A percentile compares a stretch with the other conserved stretches of the same genome.
phyloP scores from a whole-genome alignment of 2,888 invertebrate species.

The Bombyx huttoni region DNA sequence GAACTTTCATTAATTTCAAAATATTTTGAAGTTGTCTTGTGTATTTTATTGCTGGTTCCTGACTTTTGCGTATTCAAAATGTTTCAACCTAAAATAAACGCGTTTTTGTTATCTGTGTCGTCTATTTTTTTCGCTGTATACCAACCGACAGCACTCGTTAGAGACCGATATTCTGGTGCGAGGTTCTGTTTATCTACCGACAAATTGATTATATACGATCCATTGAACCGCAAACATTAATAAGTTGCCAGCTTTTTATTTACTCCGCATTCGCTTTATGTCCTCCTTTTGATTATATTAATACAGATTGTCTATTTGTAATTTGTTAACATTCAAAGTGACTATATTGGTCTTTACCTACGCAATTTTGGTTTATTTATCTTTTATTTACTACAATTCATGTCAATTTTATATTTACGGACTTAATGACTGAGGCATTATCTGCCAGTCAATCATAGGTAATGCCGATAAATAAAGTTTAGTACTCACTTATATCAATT shows the following conservation, averaged over 20 bases:
- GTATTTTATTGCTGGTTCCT: neutral
- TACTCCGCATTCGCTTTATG: neutral
- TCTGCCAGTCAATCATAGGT: too few relatives aligned
- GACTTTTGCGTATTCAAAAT: neutral
- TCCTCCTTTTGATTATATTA: neutral
- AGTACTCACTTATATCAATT: too few relatives aligned
- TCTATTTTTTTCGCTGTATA: neutral
- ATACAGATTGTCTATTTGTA: neutral
- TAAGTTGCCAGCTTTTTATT: constrained; percentile 15
- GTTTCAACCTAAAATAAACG: neutral
- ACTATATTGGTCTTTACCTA: too few relatives aligned
- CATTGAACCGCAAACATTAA: constrained; percentile 18
- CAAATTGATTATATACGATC: constrained; percentile 22
- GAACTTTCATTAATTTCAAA: too few relatives aligned
- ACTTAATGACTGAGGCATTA: too few relatives aligned
- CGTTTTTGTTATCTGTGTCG: neutral
- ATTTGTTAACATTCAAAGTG: neutral
- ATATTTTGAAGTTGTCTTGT: too few relatives aligned
- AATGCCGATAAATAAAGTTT: too few relatives aligned
- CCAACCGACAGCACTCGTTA: neutral
- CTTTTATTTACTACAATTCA: too few relatives aligned
- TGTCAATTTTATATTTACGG: too few relatives aligned
- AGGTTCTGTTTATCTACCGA: constrained; percentile 14
- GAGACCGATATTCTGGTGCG: constrained; percentile 8
- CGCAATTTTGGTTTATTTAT: too few relatives aligned